Conservation (phyloP, 2,797 vertebrate genomes). For the Megaceryle alcyon region DNA sequence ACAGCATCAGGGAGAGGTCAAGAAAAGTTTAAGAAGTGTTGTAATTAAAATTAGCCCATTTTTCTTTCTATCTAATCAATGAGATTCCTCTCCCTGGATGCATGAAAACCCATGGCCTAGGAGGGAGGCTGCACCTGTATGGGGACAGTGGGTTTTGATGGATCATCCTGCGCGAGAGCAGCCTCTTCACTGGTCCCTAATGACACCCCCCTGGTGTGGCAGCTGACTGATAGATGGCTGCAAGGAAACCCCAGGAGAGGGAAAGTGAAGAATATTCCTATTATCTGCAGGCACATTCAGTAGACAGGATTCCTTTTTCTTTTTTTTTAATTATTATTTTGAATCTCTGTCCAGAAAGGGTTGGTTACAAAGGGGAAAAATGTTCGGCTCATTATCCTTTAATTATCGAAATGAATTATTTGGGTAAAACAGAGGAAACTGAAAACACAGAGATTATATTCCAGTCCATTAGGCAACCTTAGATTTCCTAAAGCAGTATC, state of each 20-base stretch:
- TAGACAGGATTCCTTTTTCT: constrained; percentile 39
- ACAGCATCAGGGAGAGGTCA: accelerated
- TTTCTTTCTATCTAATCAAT: background rate
- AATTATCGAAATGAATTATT: constrained; percentile 79
- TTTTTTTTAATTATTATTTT: constrained; percentile 67
- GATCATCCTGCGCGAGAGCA: background rate
- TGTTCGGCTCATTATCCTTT: constrained; percentile 79
- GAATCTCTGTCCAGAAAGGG: constrained; percentile 47
- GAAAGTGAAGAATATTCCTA: constrained; percentile 39
- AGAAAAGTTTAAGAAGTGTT: background rate
- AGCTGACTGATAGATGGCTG: constrained; percentile 18
- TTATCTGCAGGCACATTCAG: constrained; percentile 11
- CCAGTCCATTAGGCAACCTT: constrained; percentile 78
- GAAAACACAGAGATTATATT: constrained; percentile 77
- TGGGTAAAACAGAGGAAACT: constrained; percentile 61
- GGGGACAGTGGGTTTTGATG: background rate
- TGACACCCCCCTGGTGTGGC: background rate
- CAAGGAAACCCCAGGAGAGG: background rate
- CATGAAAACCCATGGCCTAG: background rate
- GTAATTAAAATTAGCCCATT: background rate
- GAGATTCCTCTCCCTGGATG: background rate
- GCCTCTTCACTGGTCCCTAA: background rate
- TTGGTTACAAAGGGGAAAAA: constrained; percentile 68
- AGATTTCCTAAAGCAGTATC: constrained; percentile 62
- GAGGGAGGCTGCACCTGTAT: background rate